A percentile compares a stretch with the other conserved stretches of the same genome.
Conservation (phyloP, 2,888 invertebrate genomes). For the Aphodius sticticus region DNA sequence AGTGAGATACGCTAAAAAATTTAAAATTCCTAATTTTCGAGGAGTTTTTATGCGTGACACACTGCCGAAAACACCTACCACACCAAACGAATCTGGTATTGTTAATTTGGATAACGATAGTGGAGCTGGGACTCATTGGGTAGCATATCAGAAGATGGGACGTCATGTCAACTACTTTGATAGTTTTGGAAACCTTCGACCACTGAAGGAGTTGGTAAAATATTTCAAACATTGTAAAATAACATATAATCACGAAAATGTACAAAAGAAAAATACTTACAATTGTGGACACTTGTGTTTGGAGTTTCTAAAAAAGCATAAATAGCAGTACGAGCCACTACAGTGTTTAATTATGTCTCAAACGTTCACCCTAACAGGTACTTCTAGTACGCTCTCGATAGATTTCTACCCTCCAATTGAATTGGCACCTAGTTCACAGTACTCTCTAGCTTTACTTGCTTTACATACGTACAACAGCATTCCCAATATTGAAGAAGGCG, state of each 20-base stretch:
- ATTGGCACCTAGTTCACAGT: constrained; percentile 43
- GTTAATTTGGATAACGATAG: constrained; percentile 49
- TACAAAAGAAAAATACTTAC: constrained; percentile 39
- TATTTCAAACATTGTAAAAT: constrained; percentile 32
- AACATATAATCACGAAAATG: constrained; percentile 47
- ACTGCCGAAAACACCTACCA: constrained; percentile 37
- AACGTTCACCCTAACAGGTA: constrained; percentile 48
- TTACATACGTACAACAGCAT: constrained; percentile 50
- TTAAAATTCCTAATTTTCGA: constrained; percentile 42
- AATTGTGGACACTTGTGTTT: constrained; percentile 50
- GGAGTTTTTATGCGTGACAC: constrained; percentile 49
- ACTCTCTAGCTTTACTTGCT: constrained; percentile 49
- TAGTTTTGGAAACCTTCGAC: too few relatives aligned
- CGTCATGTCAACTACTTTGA: too few relatives aligned
- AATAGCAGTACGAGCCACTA: constrained; percentile 32
- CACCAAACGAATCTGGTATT: constrained; percentile 46
- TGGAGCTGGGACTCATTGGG: constrained; percentile 53
- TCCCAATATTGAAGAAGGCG: constrained; percentile 51
- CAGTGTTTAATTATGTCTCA: constrained; percentile 42
- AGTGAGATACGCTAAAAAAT: constrained; percentile 33
- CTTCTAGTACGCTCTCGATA: constrained; percentile 42
- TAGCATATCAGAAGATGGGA: too few relatives aligned
- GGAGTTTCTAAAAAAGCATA: constrained; percentile 43
- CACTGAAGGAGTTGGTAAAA: constrained; percentile 25
- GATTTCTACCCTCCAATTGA: constrained; percentile 47